Base-by-base conservation (phyloP, 2,797 vertebrate species). In the Sternarchorhynchus goeldii region DNA sequence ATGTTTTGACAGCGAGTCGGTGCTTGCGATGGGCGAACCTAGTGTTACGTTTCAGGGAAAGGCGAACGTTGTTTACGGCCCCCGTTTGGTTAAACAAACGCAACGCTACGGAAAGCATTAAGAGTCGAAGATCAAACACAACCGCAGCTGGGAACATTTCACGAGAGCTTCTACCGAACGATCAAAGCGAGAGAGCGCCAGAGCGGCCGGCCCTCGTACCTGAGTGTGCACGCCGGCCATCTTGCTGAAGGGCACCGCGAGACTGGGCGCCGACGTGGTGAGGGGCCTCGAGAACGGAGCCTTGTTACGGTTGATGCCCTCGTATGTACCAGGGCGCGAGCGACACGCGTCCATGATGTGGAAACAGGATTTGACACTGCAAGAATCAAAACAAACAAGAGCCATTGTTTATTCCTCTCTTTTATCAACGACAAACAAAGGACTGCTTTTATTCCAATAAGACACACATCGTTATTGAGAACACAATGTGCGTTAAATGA, bases 321-420 rank as follows among this genome's bases (percentile, higher is more conserved):
- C 96, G 72, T 93, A 95, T 7, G 89, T 84, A 84, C 91, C 91
- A 55, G 95, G 93, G 78, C 95, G 95, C 81, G 92, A 93, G 88
- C 96, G 95, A 91, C 97, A 98, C 88, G 96, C 89, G 86, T 99
- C 98, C 96, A 99, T 98, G 87, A 99, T 96, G 91, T 98, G 97
- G 93, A 99, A 99, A 95, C 96, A 98, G 64, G 96, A 97, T 91
- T 98, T 98, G 65, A 99, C 96, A 87, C 98, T 99, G 64, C 12
- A 2, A 36, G 50, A 21, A 14, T 10, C 16, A 36, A 29, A 32
- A 69, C 12, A 18, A 4, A 50, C 84, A 59, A 69, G 2, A 56
- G 0, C 14, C 58, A 45, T 8, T 14, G 12, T 50, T 50, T 14
- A 25, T 25, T 50, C 14, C 10, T 50, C 3, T 50, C 45, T 14